These are phyloP conservation scores for Antechinus flavipes DNA, from an alignment of 2,113 vertebrate species.

Conservation along the genomic window DNA sequence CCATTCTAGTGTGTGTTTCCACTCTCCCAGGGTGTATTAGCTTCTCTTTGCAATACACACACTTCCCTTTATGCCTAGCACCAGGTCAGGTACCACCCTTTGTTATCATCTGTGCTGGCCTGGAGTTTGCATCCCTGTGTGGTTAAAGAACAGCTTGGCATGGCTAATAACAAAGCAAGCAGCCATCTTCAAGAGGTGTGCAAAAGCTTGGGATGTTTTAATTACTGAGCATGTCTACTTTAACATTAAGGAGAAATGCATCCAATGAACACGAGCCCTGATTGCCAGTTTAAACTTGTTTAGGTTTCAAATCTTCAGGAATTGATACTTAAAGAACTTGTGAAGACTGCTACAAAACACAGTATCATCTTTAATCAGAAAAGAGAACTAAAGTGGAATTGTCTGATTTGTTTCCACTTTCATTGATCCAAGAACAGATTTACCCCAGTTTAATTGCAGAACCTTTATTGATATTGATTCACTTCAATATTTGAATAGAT, in stretches of 20 bases:
- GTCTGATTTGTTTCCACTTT: conserved; percentile 31
- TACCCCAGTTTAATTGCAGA: conserved; percentile 38
- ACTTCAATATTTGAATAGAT: conserved; percentile 33
- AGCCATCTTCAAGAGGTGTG: conserved; percentile 75
- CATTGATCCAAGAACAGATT: conserved; percentile 43
- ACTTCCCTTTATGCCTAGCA: conserved; percentile 81
- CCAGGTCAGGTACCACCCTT: conserved; percentile 85
- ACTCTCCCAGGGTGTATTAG: conserved; percentile 83
- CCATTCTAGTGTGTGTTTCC: conserved; percentile 85
- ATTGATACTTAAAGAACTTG: conserved; percentile 54
- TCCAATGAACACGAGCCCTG: conserved; percentile 57
- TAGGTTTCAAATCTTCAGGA: conserved; percentile 21
- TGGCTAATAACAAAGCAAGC: conserved; percentile 81
- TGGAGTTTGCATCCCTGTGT: conserved; percentile 86
- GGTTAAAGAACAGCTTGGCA: conserved; percentile 84
- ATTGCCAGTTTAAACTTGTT: conserved; percentile 35
- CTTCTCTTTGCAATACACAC: conserved; percentile 83
- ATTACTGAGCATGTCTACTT: conserved; percentile 92
- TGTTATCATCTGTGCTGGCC: conserved; percentile 84
- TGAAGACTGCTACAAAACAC: conserved; percentile 47
- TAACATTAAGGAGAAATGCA: conserved; percentile 73
- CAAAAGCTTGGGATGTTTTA: conserved; percentile 83
- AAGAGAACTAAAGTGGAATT: conserved; percentile 50
- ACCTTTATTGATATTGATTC: conserved; percentile 27
- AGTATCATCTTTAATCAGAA: conserved; percentile 38